Evolutionary conservation across 2,797 vertebrate genomes (phyloP).

Genomic region (Tenualosa ilisha): DNA sequence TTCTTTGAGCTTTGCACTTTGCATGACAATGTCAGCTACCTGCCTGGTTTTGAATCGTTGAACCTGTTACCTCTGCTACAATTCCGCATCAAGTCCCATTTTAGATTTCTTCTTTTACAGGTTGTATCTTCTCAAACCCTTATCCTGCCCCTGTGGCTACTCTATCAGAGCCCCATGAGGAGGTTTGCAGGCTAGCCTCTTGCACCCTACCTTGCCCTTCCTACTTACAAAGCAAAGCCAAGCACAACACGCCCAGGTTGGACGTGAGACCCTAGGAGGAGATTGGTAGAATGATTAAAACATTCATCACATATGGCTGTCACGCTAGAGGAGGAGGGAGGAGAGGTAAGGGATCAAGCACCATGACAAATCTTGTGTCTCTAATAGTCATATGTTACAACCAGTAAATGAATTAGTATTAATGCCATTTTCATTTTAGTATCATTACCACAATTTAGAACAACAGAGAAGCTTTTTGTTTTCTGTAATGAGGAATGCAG

Average conservation of each 20-base stretch:
- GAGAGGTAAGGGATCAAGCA: slow-evolving; percentile 2
- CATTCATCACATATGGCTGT: slow-evolving; percentile 68
- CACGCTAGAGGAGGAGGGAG: slow-evolving; percentile 54
- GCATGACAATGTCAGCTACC: background rate
- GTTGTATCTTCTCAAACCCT: background rate
- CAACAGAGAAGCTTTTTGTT: background rate
- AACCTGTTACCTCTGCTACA: background rate
- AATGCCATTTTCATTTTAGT: slow-evolving; percentile 6
- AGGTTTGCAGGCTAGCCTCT: background rate
- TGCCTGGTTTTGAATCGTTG: background rate
- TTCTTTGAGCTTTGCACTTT: background rate
- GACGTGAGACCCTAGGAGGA: slow-evolving; percentile 71
- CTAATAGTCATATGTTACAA: background rate
- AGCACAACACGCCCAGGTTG: slow-evolving; percentile 6
- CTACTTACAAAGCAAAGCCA: slow-evolving; percentile 16
- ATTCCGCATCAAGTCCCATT: background rate
- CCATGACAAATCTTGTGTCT: background rate
- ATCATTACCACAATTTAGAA: background rate
- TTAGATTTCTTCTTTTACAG: background rate
- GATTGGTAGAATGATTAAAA: slow-evolving; percentile 80
- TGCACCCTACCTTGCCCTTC: background rate
- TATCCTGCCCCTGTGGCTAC: background rate
- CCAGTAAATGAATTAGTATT: background rate
- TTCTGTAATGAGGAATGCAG: background rate
- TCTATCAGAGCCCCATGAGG: background rate